Base-by-base conservation (phyloP, 2,113 vertebrate genomes). In the Sterrhoptilus dennistouni region DNA sequence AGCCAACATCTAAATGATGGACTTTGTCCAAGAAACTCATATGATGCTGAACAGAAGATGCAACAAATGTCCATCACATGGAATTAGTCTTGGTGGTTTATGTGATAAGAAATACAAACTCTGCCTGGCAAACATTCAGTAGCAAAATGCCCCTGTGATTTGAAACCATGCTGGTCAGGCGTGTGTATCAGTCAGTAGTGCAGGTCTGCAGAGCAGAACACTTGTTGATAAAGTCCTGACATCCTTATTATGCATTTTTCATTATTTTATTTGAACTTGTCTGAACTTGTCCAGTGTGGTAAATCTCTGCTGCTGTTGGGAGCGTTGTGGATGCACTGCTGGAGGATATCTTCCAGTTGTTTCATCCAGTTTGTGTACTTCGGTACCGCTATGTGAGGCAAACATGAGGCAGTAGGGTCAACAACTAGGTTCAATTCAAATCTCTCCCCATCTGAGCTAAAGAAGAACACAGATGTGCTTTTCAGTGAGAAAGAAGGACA, bases 11-110 rank as follows among this genome's bases (percentile, higher is more conserved):
- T 86, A n/a, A 88, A 75, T 33, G 20, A 89, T 78, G 79, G 80
- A 78, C 65, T 77, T 94, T 45, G 31, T 95, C 85, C 60, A 87
- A 93, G 76, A 94, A 96, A 78, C 29, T 74, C 18, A 19, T 49
- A 49, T 35, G 65, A 66, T 75, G 72, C 68, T 92, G 64, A 90
- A 66, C 47, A 85, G 85, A 92, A 94, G 79, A 92, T 86, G 79
- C 68, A 93, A 74, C 63, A 64, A 65, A 81, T 68, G 68, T 70
- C 79, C 49, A 31, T 75, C 69, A 21, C 56, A 27, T 83, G 42
- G 64, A 56, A 86, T 92, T 86, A 60, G 71, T 78, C 68, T 81
- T 50, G 40, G 53, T 83, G 47, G 63, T 77, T 87, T 90, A 19
- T 90, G 36, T 2, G 47, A 38, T 83, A 81, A 77, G 85, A 91